A percentile compares a stretch with the other conserved stretches of the same genome.
Evolutionary conservation across 2,797 vertebrate genomes (phyloP).

Genomic region (Myotis vivesi): DNA sequence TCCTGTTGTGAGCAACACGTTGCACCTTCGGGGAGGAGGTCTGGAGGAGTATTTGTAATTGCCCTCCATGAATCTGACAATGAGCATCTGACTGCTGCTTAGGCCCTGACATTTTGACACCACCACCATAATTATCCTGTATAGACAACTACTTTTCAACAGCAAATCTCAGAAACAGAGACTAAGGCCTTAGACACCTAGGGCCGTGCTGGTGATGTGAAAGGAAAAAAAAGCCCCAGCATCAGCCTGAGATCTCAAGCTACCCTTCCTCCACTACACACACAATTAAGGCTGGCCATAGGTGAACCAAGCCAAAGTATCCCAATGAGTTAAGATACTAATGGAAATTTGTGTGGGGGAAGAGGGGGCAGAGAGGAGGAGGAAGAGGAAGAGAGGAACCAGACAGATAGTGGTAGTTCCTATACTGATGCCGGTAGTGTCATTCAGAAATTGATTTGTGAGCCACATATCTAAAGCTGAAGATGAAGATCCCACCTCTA

Average conservation of each 20-base stretch:
- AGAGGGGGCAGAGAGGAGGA: accelerated
- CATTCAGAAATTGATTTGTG: neutral
- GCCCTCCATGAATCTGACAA: neutral
- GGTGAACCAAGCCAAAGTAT: neutral
- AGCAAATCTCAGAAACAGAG: neutral
- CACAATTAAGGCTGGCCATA: neutral
- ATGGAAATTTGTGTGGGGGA: neutral
- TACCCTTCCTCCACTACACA: neutral
- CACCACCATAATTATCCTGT: neutral
- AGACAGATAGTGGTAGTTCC: neutral
- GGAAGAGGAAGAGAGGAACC: neutral
- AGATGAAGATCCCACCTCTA: neutral
- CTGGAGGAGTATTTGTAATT: neutral
- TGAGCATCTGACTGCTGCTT: neutral
- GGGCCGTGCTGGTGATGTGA: no score
- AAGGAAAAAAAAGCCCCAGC: neutral
- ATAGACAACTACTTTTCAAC: neutral
- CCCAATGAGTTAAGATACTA: neutral
- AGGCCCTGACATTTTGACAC: neutral
- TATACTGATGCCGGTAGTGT: neutral
- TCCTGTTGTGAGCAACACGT: accelerated
- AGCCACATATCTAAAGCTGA: neutral
- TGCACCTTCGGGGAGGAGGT: accelerated
- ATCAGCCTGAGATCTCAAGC: neutral
- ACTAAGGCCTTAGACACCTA: neutral